phyloP scores from a whole-genome alignment of 2,888 invertebrate species.

The Sminthurinus aureus region DNA sequence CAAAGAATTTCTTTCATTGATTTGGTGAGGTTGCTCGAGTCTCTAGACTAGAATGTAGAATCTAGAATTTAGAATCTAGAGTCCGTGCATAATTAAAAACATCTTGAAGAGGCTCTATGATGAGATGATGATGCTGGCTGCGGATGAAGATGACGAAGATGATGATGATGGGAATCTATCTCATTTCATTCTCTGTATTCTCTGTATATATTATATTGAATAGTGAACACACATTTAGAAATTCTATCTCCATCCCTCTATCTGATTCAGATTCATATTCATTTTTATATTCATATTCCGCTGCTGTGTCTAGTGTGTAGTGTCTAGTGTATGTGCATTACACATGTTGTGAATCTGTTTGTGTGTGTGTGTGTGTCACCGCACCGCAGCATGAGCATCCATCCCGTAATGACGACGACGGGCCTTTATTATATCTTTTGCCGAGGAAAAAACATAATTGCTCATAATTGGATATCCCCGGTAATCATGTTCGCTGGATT shows the following conservation, averaged over 20 bases:
- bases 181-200: conserved; percentile 45
- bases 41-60: too few species aligned
- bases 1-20: conserved; percentile 61
- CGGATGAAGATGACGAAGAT: conserved; percentile 19
- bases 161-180: conserved; percentile 46
- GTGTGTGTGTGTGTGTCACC: conserved; percentile 50
- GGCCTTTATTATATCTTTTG: conserved; percentile 49
- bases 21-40: conserved; percentile 53
- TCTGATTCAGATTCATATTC: neutral
- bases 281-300: too few species aligned
- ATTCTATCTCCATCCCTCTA: neutral
- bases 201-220: too few species aligned
- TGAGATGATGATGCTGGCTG: conserved; percentile 18
- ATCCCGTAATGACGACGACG: conserved; percentile 52
- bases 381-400: conserved; percentile 36
- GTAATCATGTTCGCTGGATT: conserved; percentile 60
- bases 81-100: conserved; percentile 61
- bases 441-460: conserved; percentile 59
- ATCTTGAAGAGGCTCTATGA: conserved; percentile 54
- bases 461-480: conserved; percentile 60
- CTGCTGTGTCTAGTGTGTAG: too few species aligned
- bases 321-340: too few species aligned
- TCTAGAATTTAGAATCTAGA: too few species aligned
- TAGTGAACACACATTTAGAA: too few species aligned
- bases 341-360: too few species aligned